Evolutionary conservation across 2,797 vertebrate genomes (phyloP).

Genomic region (Poliocrania exsul): DNA sequence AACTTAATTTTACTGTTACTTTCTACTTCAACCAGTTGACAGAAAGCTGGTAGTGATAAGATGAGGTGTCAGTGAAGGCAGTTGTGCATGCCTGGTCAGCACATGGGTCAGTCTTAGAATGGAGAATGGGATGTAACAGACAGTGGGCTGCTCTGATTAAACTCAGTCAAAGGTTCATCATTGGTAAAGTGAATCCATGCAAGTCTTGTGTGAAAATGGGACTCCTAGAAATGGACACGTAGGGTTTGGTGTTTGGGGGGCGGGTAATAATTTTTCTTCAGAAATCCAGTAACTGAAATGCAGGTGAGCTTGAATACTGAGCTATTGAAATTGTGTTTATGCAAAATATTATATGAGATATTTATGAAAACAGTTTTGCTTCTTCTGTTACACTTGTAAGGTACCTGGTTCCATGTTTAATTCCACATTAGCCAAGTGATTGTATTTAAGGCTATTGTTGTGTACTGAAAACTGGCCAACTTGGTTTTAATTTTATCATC

Average conservation of each 20-base stretch:
- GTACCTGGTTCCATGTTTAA: neutral
- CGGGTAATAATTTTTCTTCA: neutral
- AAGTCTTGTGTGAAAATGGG: neutral
- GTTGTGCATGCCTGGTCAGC: rapidly evolving
- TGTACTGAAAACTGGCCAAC: neutral
- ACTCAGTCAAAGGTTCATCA: neutral
- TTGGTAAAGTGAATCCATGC: neutral
- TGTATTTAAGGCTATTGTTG: neutral
- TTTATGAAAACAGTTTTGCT: neutral
- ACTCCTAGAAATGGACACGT: neutral
- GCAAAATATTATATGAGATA: neutral
- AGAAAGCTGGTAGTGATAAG: neutral
- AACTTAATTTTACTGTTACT: neutral
- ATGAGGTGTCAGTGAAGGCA: neutral
- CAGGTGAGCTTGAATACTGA: neutral
- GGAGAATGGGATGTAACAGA: neutral
- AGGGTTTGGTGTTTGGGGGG: neutral
- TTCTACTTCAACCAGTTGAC: neutral
- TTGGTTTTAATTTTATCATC: neutral
- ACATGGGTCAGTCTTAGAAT: neutral
- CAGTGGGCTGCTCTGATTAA: neutral
- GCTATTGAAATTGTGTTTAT: neutral
- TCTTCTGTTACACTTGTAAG: neutral
- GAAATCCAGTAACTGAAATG: neutral
- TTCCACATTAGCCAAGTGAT: neutral